A percentile compares a stretch with the other conserved stretches of the same genome.
Evolutionary conservation across 2,888 invertebrate species (phyloP).

Genomic region (Apeira syringaria): DNA sequence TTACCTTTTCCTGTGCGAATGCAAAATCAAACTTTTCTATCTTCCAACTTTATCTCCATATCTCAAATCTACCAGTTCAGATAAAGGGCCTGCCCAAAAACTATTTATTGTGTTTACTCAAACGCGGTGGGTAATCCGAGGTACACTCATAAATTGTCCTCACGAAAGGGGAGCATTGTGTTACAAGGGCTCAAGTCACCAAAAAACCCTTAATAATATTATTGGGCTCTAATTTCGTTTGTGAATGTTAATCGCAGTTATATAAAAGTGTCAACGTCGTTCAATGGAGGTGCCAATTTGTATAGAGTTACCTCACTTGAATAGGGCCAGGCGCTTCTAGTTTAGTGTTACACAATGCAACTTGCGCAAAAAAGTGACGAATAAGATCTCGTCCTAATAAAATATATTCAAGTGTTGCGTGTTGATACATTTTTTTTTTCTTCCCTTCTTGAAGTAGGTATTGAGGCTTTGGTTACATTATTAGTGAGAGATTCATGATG

Average conservation of each 20-base stretch:
- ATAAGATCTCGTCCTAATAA: constrained; percentile 32
- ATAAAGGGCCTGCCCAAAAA: constrained; percentile 67
- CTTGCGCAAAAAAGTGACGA: constrained; percentile 31
- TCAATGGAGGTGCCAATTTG: constrained; percentile 79
- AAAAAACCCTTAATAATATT: constrained; percentile 73
- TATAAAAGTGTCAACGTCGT: constrained; percentile 76
- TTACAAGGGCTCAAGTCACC: constrained; percentile 26
- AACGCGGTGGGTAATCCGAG: constrained; percentile 82
- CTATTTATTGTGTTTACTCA: constrained; percentile 82
- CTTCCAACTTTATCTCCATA: constrained; percentile 34
- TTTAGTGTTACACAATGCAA: constrained; percentile 61
- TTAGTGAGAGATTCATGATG: constrained; percentile 11
- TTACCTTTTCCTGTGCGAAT: constrained; percentile 20
- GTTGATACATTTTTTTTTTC: constrained; percentile 27
- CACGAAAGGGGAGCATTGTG: constrained; percentile 56
- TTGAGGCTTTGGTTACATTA: constrained; percentile 7
- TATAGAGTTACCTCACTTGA: constrained; percentile 66
- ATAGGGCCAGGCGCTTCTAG: constrained; percentile 52
- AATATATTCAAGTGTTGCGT: constrained; percentile 33
- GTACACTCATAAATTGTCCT: constrained; percentile 59
- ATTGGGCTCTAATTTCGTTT: constrained; percentile 84
- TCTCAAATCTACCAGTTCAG: constrained; percentile 50
- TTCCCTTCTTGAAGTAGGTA: constrained; percentile 12
- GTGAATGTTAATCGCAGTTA: constrained; percentile 74
- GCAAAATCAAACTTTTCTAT: constrained; percentile 24